Conservation (phyloP, 2,113 vertebrate species). For the Geococcyx californianus region DNA sequence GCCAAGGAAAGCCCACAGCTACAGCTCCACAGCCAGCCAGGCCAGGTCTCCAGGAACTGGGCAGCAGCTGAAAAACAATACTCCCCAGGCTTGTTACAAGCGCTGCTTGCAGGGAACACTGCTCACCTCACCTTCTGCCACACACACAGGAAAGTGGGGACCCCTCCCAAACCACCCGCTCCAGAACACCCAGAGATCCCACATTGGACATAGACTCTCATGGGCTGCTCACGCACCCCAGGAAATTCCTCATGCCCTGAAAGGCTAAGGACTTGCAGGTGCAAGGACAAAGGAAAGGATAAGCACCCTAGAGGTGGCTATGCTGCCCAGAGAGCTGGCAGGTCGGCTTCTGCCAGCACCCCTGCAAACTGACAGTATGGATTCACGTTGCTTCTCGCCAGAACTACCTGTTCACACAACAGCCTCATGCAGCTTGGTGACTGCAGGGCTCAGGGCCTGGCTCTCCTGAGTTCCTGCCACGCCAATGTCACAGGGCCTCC, state of each 20-base stretch:
- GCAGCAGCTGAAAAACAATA: neutral
- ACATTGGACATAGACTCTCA: too few relatives aligned
- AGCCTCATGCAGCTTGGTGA: neutral
- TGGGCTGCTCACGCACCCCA: neutral
- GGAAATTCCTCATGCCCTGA: neutral
- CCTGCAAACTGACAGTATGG: neutral
- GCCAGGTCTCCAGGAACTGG: neutral
- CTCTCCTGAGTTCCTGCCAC: neutral
- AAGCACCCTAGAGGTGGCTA: neutral
- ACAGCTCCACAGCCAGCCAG: neutral
- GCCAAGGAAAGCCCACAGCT: neutral
- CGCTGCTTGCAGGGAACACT: neutral
- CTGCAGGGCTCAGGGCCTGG: neutral
- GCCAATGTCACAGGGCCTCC: neutral
- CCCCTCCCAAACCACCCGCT: neutral
- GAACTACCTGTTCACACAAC: neutral
- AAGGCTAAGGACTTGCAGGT: neutral
- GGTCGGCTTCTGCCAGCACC: neutral
- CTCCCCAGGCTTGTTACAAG: neutral
- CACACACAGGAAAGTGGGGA: accelerated
- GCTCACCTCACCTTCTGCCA: neutral
- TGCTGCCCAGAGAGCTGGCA: neutral
- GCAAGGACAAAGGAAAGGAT: neutral
- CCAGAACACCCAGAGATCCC: neutral
- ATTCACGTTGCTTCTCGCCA: neutral